phyloP scores from a whole-genome alignment of 1,140 invertebrate species.

The Pseudomyrmex pallidus region DNA sequence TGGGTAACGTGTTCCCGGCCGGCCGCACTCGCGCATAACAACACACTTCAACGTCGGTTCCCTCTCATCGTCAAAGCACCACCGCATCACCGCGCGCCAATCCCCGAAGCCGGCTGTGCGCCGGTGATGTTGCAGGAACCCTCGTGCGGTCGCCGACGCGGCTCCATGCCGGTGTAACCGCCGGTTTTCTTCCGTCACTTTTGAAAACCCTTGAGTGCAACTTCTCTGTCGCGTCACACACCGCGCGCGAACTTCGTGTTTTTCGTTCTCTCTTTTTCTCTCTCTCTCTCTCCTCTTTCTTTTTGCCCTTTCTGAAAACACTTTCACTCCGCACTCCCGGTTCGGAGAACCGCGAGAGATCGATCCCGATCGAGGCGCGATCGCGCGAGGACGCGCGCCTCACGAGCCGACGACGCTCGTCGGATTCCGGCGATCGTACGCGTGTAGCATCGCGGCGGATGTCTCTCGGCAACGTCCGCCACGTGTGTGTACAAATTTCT shows the following conservation, averaged over 20 bases:
- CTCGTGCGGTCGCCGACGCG: neutral
- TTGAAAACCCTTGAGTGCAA: neutral
- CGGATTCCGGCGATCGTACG: neutral
- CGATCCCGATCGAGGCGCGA: neutral
- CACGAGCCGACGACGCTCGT: neutral
- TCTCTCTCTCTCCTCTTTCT: no score
- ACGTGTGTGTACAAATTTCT: neutral
- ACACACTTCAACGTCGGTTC: neutral
- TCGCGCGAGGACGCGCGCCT: neutral
- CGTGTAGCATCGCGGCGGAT: neutral
- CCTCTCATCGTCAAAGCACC: constrained; percentile 39
- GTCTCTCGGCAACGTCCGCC: neutral
- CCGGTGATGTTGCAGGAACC: neutral
- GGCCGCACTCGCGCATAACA: constrained; percentile 31
- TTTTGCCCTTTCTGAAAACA: neutral
- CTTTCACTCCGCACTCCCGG: constrained; percentile 46
- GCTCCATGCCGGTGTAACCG: constrained; percentile 12
- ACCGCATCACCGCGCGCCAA: constrained; percentile 21
- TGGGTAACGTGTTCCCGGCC: neutral
- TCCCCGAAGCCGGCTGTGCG: neutral
- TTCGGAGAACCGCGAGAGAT: neutral
- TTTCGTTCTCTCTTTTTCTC: neutral
- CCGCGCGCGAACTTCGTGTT: neutral
- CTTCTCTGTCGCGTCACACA: neutral
- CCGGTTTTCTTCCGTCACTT: constrained; percentile 9